phyloP scores from a whole-genome alignment of 2,888 invertebrate genomes.

The Craniophora ligustri region DNA sequence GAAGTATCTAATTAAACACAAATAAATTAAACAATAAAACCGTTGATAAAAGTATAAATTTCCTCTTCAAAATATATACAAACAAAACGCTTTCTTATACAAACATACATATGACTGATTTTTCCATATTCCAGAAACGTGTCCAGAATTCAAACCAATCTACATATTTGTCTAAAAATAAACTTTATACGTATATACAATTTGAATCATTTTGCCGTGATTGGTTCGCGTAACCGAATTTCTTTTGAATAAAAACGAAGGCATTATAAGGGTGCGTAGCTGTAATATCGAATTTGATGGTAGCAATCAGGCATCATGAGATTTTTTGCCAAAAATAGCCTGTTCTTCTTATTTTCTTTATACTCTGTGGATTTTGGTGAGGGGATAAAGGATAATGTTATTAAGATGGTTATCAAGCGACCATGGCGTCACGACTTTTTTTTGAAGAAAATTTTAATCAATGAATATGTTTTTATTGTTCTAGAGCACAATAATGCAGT shows the following conservation, averaged over 20 bases:
- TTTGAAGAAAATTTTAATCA: too few relatives aligned
- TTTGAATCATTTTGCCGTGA: constrained; percentile 24
- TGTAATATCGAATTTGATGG: constrained; percentile 4
- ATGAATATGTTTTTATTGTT: too few relatives aligned
- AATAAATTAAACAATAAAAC: too few relatives aligned
- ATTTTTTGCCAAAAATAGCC: neutral
- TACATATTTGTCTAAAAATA: neutral
- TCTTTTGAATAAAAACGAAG: constrained; percentile 24
- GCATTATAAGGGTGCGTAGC: constrained; percentile 1
- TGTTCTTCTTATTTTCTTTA: neutral
- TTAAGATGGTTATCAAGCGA: neutral
- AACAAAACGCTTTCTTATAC: neutral
- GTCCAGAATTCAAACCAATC: neutral
- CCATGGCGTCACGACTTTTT: too few relatives aligned
- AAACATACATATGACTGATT: too few relatives aligned
- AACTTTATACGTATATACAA: constrained; percentile 2
- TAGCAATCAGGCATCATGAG: neutral
- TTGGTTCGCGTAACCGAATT: constrained; percentile 28
- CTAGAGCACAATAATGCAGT: too few relatives aligned
- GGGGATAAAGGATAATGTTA: neutral
- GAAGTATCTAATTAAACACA: too few relatives aligned
- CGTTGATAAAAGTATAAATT: too few relatives aligned
- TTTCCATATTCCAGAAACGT: too few relatives aligned
- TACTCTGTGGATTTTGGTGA: neutral
- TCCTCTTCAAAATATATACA: neutral